These are phyloP conservation scores for Sarcophaga subvicina DNA, from an alignment of 2,888 invertebrate genomes.

Conservation along the genomic window DNA sequence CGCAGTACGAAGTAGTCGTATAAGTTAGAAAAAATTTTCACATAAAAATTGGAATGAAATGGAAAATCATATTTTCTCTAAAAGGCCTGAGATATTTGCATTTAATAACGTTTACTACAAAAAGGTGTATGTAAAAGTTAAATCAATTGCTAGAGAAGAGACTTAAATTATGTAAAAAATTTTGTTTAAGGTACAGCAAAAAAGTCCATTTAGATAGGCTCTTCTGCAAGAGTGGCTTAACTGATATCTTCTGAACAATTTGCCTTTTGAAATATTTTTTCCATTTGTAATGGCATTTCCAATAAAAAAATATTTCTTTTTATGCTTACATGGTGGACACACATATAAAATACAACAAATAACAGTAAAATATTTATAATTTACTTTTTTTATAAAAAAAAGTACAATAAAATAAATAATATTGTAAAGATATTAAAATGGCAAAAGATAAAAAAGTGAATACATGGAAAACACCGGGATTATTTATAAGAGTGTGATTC, in stretches of 20 bases:
- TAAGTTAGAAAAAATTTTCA: not conserved
- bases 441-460: not conserved
- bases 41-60: not conserved
- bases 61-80: not conserved
- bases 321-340: not conserved
- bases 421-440: not conserved
- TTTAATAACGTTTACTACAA: too few species aligned
- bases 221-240: too few species aligned
- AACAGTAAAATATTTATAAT: not conserved
- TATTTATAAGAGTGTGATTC: not conserved
- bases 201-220: too few species aligned
- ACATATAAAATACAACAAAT: not conserved
- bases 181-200: too few species aligned
- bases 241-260: too few species aligned
- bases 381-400: not conserved
- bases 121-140: too few species aligned
- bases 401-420: constrained; percentile 3
- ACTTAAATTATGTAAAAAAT: too few species aligned
- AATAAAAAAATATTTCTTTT: too few species aligned
- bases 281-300: too few species aligned
- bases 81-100: not conserved
- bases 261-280: too few species aligned
- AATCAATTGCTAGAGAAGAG: too few species aligned
- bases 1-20: not conserved
- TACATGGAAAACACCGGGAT: not conserved